These are phyloP conservation scores for Drosophila pseudotakahashii DNA, from an alignment of 2,888 invertebrate genomes.

Conservation along the genomic window DNA sequence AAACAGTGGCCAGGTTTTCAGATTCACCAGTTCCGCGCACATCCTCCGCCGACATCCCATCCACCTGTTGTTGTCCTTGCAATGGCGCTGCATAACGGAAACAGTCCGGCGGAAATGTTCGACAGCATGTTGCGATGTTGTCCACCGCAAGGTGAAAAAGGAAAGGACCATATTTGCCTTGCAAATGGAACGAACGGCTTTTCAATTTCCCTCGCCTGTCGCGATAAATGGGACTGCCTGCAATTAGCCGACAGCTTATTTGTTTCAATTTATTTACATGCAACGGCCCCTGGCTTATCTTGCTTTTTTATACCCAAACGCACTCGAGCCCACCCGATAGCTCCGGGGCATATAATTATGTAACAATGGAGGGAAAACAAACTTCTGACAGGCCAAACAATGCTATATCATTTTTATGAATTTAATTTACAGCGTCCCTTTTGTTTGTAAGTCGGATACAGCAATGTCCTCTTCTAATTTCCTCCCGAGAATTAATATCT, in stretches of 20 bases:
- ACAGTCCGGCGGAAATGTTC: conserved; percentile 74
- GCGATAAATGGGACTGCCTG: conserved; percentile 34
- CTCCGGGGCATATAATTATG: conserved; percentile 62
- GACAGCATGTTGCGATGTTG: conserved; percentile 78
- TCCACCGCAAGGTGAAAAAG: conserved; percentile 27
- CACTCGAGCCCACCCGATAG: conserved; percentile 58
- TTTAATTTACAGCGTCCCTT: conserved; percentile 82
- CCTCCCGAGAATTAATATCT: conserved; percentile 62
- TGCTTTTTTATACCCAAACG: conserved; percentile 81
- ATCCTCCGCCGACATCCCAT: conserved; percentile 63
- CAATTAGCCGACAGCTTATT: conserved; percentile 73
- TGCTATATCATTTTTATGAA: conserved; percentile 77
- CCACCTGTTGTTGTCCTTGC: conserved; percentile 79
- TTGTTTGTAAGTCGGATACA: conserved; percentile 66
- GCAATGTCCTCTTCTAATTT: conserved; percentile 83
- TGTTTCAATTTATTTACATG: conserved; percentile 66
- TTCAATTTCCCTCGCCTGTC: conserved; percentile 37
- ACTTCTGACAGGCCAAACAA: conserved; percentile 46
- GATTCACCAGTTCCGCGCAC: conserved; percentile 3
- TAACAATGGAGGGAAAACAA: conserved; percentile 46
- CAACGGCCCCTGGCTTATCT: conserved; percentile 77
- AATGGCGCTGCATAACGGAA: conserved; percentile 65
- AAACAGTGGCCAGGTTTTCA: conserved; percentile 52
- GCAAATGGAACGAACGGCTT: conserved; percentile 65
- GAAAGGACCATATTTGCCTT: conserved; percentile 59